Evolutionary conservation across 2,888 invertebrate species (phyloP).

Genomic region (Crematogaster levior): DNA sequence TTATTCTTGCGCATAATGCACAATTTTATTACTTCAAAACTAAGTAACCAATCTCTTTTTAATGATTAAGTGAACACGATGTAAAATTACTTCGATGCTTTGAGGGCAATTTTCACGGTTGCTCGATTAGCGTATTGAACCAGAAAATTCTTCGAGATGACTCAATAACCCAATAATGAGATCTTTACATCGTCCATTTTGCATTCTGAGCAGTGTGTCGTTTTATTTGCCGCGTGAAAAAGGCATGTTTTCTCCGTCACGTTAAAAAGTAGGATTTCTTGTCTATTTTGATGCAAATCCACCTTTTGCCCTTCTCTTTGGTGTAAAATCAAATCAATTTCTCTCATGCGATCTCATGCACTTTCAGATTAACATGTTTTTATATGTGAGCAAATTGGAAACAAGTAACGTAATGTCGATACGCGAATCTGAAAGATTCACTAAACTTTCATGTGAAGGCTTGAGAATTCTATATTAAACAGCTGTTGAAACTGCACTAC

Average conservation of each 20-base stretch:
- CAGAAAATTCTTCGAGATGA: conserved; percentile 17
- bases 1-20: background rate
- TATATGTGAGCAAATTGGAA: conserved; percentile 32
- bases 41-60: conserved; percentile 2
- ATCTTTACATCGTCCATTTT: conserved; percentile 2
- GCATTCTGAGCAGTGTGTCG: conserved; percentile 13
- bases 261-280: conserved; percentile 60
- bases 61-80: background rate
- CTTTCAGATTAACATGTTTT: conserved; percentile 54
- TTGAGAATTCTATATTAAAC: conserved; percentile 69
- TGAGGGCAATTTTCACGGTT: conserved; percentile 31
- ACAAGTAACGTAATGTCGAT: conserved; percentile 32
- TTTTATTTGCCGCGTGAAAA: conserved; percentile 64
- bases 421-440: conserved; percentile 75
- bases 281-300: conserved; percentile 39
- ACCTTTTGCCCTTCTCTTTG: conserved; percentile 41
- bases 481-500: conserved; percentile 64
- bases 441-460: conserved; percentile 73
- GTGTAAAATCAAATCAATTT: conserved; percentile 70
- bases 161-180: conserved; percentile 27
- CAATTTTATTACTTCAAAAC: conserved; percentile 2
- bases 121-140: conserved; percentile 7
- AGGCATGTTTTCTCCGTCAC: conserved; percentile 55
- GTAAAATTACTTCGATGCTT: background rate
- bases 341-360: conserved; percentile 72